Evolutionary conservation across 2,113 vertebrate species (phyloP), one percentile per base, ranked within the genome.

Genomic region (Vidua macroura): DNA sequence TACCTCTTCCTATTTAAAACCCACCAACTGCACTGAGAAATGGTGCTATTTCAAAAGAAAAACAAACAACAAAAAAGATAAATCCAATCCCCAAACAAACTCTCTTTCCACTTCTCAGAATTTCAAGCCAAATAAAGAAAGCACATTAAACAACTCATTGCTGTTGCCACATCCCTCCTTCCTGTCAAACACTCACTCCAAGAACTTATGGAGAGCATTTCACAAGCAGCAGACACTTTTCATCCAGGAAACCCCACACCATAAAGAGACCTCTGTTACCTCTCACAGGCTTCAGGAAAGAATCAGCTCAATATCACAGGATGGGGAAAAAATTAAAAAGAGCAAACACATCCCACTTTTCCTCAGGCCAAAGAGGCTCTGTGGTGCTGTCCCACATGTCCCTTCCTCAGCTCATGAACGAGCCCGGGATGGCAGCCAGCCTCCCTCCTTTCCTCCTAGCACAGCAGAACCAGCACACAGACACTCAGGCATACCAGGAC

Each of bases 241-340:
- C 33, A 74, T 53, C 39, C 55, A 44, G 64, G 55, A 90, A 94
- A 93, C 33, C 27, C 64, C 60, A 80, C 51, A 74, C 63, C 84
- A 85, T 62, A 95, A 76, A 94, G 90, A 90, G 52, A 77, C 24
- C n/a, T 90, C 46, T 91, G 72, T 92, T 85, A 92, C 84, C 51
- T 86, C 35, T 64, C 60, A 23, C 8, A 44, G 15, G 27, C 49
- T 69, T 46, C 67, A 83, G 74, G 24, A 63, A 87, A 46, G 15
- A 83, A 86, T 60, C 49, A 69, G 33, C 55, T 88, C 82, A 74
- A 25, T 67, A 87, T 66, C 3, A 3, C 46, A 68, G 13, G 31
- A 86, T 6, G 16, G 44, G 9, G 5, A 39, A 10, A 67, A 28
- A 18, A 20, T 4, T 2, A 8, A 9, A n/a, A n/a, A n/a, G n/a